Base-by-base conservation (phyloP, 2,113 vertebrate species). In the Thamnaconus septentrionalis region DNA sequence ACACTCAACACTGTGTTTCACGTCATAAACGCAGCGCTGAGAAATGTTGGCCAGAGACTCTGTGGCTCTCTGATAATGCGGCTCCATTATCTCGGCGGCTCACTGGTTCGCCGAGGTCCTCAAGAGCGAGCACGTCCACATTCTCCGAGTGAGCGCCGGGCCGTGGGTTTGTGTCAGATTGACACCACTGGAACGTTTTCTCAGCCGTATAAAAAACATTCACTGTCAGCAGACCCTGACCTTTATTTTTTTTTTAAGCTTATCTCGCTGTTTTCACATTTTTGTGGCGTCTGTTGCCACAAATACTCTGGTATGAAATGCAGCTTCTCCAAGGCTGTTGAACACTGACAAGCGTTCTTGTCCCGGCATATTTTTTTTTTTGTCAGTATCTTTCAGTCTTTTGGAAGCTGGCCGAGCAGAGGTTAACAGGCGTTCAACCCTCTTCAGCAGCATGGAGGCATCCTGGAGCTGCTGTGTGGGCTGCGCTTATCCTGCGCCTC, bases 11-110 rank as follows among this genome's bases (percentile, higher is more conserved):
- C 18, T 31, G 18, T 31, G 18, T 31, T 31, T 31, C 2, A 31
- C 18, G 18, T 31, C 18, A 31, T 39, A 50, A 7, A 5, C 3
- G 3, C 8, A 50, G 62, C 81, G 67, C 48, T 66, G 47, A 49
- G 61, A 64, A 83, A 61, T 65, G 31, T 72, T 57, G 61, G 64
- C 54, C 50, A 60, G 53, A 67, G 67, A 55, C 72, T 53, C 71
- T 66, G 62, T 11, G 68, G 73, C 71, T 58, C 65, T 43, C 59
- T 73, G 78, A 80, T 77, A 56, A 78, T 81, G 66, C 63, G 59
- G 61, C 73, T 80, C 50, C 66, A 76, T 83, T 84, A 86, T 87
- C 60, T 78, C 58, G 48, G 64, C 59, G 69, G 76, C 86, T 75
- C 65, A 71, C 75, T 55, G 56, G 51, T 65, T 61, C 41, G 8